A percentile compares a stretch with the other conserved stretches of the same genome.
These are phyloP conservation scores for Heliconius ismenius DNA, from an alignment of 2,888 invertebrate species.

Conservation along the genomic window DNA sequence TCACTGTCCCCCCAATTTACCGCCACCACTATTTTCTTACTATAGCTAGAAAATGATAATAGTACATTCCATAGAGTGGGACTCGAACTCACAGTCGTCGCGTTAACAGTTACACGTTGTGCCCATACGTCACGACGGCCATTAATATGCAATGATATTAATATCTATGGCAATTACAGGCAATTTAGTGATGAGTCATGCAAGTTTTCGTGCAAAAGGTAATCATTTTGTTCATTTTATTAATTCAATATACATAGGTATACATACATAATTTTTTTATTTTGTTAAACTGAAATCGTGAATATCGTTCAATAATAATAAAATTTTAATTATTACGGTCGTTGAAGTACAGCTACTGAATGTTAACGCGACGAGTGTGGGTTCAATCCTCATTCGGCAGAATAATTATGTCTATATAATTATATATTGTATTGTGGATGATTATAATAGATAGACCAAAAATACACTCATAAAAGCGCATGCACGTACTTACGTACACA, in stretches of 20 bases:
- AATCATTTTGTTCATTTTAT: slow-evolving; percentile 9
- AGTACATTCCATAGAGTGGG: neutral
- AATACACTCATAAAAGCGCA: no score
- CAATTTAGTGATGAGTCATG: slow-evolving; percentile 13
- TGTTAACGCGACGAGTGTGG: no score
- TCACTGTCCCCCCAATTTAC: no score
- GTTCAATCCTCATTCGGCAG: no score
- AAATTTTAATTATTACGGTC: no score
- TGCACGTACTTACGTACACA: no score
- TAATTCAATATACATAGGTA: neutral
- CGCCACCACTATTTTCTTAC: neutral
- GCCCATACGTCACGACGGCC: neutral
- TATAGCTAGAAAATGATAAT: neutral
- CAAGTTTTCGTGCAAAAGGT: slow-evolving; percentile 6
- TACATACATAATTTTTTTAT: neutral
- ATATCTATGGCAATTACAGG: neutral
- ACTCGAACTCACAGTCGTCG: neutral
- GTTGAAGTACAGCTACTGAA: neutral
- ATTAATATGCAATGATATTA: neutral
- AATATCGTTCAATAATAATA: no score
- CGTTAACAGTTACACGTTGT: neutral
- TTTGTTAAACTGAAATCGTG: neutral
- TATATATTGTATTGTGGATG: no score
- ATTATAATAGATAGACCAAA: no score
- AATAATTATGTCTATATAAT: no score